Evolutionary conservation across 2,797 vertebrate genomes (phyloP), one percentile per base, ranked within the genome.

Genomic region (Trachurus trachurus): DNA sequence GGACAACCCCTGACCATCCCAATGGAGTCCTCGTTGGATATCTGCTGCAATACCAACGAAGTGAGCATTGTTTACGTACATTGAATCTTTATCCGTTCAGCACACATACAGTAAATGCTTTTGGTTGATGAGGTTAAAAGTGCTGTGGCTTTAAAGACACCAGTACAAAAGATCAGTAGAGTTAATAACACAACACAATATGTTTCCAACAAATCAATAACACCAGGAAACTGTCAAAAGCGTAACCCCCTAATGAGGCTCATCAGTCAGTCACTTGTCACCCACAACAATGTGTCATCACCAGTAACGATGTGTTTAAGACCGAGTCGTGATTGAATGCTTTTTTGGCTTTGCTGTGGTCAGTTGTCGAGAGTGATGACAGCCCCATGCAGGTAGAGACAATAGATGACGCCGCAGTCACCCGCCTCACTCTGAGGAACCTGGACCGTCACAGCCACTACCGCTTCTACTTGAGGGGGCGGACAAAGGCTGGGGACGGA

Each of bases 11-110:
- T 0, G 73, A 71, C 6, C 92, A 94, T 13, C 95, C 93, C 68
- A 98, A 97, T 0, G 96, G 97, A 10, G 58, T 94, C 71, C 94
- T 96, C 54, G 92, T 65, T 0, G 96, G 96, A 85, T 98, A 97
- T 40, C 21, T 90, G 3, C 91, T 97, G 54, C 92, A 95, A 74
- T 97, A 96, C 78, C 94, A 96, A 59, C 92, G 90, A 45, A 61
- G 97, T 98, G 87, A 72, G 96, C 54, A 21, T 39, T 2, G 3
- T 71, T 75, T 26, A 26, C n/a, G n/a, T 44, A 31, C 21, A 39
- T 66, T 72, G 40, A 22, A 69, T 21, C 34, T 5, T 29, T 17
- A 7, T 64, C 42, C 29, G 37, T 17, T 39, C 7, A 16, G 0
- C 49, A 6, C 22, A 47, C 39, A 64, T 47, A 21, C 8, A 59